A percentile compares a stretch with the other conserved stretches of the same genome.
Evolutionary conservation across 2,888 invertebrate genomes (phyloP).

Genomic region (Cryptops parisi): DNA sequence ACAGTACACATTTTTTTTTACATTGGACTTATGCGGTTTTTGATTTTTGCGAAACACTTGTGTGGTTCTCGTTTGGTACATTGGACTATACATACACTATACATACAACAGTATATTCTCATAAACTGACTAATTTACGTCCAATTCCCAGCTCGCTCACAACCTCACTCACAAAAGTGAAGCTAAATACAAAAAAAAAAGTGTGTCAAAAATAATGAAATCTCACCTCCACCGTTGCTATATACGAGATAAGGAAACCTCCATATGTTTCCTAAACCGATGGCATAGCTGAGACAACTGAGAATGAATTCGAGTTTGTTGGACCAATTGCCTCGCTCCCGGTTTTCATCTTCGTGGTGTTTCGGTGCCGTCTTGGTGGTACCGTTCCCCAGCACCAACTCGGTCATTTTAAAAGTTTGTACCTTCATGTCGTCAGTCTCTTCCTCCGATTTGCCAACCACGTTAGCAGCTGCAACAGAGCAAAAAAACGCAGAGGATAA

Average conservation of each 20-base stretch:
- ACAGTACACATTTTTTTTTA: too few species aligned
- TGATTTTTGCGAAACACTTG: too few species aligned
- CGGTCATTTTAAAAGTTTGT: background rate
- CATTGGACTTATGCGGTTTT: too few species aligned
- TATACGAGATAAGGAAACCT: constrained; percentile 46
- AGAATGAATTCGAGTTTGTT: constrained; percentile 41
- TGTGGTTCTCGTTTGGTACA: background rate
- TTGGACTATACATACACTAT: background rate
- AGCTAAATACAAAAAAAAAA: too few species aligned
- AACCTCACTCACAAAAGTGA: background rate
- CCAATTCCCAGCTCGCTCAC: too few species aligned
- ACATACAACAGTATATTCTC: background rate
- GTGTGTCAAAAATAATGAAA: background rate
- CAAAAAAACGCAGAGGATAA: too few species aligned
- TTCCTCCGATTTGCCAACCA: too few species aligned
- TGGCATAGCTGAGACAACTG: constrained; percentile 44
- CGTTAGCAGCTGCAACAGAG: too few species aligned
- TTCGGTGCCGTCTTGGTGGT: background rate
- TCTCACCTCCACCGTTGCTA: constrained; percentile 30
- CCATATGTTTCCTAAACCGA: constrained; percentile 49
- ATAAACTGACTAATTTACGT: background rate
- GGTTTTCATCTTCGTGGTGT: constrained; percentile 36
- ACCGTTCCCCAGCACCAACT: background rate
- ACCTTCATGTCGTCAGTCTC: background rate
- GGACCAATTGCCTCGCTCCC: constrained; percentile 35